phyloP scores from a whole-genome alignment of 2,113 vertebrate genomes.

The Hyperopisus bebe region DNA sequence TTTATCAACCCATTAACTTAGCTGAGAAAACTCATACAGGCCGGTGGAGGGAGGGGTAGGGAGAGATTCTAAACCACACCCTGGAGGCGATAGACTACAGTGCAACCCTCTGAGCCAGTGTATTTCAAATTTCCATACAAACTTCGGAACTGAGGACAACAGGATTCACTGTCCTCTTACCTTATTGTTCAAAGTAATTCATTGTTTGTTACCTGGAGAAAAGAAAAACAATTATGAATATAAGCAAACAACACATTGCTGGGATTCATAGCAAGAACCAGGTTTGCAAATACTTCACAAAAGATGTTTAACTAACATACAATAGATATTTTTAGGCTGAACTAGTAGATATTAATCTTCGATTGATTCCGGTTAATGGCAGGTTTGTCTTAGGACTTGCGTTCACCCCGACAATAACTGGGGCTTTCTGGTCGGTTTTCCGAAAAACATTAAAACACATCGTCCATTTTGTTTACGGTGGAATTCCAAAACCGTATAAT shows the following conservation, averaged over 20 bases:
- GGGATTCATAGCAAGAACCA: not conserved
- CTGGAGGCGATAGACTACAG: not conserved
- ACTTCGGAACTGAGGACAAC: not conserved
- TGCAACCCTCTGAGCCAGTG: not conserved
- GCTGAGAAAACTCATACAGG: not conserved
- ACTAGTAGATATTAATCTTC: not conserved
- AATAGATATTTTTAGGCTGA: not conserved
- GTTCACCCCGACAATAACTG: not conserved
- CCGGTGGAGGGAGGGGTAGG: not conserved
- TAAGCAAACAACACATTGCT: not conserved
- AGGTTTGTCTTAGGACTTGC: not conserved
- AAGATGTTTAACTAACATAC: not conserved
- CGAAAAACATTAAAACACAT: not conserved
- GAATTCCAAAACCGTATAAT: not conserved
- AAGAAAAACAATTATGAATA: not conserved
- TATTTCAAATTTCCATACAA: not conserved
- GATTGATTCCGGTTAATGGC: not conserved
- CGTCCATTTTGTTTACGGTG: not conserved
- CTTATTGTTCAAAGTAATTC: conserved; percentile 20
- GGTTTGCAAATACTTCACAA: not conserved
- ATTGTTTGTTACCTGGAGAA: conserved; percentile 14
- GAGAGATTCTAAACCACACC: not conserved
- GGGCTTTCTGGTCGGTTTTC: not conserved
- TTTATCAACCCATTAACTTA: not conserved
- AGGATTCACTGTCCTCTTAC: not conserved